Percentiles rank a stretch among this genome's conserved stretches.
Evolutionary conservation across 1,140 invertebrate genomes (phyloP).

Genomic region (Limonius californicus): DNA sequence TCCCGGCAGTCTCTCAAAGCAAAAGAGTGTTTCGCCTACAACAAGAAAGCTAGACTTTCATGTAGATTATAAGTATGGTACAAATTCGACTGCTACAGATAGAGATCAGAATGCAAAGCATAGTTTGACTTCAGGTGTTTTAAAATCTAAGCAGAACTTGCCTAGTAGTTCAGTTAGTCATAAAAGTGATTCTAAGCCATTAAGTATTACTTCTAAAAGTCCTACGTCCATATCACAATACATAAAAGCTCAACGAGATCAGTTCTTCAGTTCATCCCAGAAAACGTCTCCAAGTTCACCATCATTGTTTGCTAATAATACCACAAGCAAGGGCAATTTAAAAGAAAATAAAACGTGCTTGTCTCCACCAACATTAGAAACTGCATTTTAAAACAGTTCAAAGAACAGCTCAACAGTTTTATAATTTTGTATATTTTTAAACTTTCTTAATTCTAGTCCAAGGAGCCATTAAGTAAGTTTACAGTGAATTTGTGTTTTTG

Average conservation of each 20-base stretch:
- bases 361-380: conserved; percentile 55
- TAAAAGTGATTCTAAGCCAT: neutral
- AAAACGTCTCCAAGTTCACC: conserved; percentile 28
- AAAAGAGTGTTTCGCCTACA: conserved; percentile 33
- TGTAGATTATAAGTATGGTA: conserved; percentile 46
- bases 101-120: conserved; percentile 31
- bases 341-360: conserved; percentile 31
- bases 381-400: conserved; percentile 54
- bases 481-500: neutral
- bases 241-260: conserved; percentile 53
- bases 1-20: conserved; percentile 52
- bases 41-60: conserved; percentile 38
- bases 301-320: conserved; percentile 38
- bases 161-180: conserved; percentile 26
- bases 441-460: conserved; percentile 14
- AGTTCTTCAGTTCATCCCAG: conserved; percentile 50
- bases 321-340: conserved; percentile 32
- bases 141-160: conserved; percentile 34
- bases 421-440: neutral
- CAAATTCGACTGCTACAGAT: neutral
- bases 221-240: conserved; percentile 49
- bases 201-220: conserved; percentile 36
- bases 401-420: too few relatives aligned
- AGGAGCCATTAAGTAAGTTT: neutral
- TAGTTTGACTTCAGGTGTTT: conserved; percentile 33